Evolutionary conservation across 2,113 vertebrate species (phyloP), one percentile per base, ranked within the genome.

Genomic region (Motacilla alba): DNA sequence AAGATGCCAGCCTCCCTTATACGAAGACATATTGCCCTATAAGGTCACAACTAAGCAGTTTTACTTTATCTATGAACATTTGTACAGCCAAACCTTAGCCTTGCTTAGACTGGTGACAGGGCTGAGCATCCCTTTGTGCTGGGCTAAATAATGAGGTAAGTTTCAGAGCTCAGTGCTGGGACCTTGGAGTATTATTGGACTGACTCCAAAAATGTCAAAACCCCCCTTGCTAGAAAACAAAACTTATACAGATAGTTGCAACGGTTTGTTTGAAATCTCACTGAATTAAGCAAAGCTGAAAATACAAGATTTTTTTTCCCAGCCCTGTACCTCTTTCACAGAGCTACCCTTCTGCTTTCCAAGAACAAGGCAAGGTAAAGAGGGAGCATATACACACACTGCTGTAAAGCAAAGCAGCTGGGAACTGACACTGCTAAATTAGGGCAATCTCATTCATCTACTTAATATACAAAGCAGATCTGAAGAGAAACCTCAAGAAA

Each of bases 391-490:
- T 5, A 26, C 35, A 77, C 37, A 69, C 15, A 16, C 4, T n/a
- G 39, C 44, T 82, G n/a, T 75, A 82, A 92, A 94, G 79, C 75
- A 92, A 90, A 95, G 94, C 93, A 90, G 85, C 89, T 96, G 31
- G 47, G 27, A 97, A 96, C 49, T 79, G 43, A 84, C 67, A 88
- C 63, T 87, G 79, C 37, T 78, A 92, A 95, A 83, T 83, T 67
- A 91, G 55, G 43, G 68, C 46, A 8, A 52, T 74, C 81, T 89
- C 74, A 87, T 78, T 87, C 62, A 81, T 76, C 73, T 92, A 69
- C 78, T 85, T 78, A 94, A 96, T 79, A 35, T 19, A 80, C 9
- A 31, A 86, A 19, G 78, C 37, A 50, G 37, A 47, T 67, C 35
- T 41, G 53, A 90, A 87, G 76, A 55, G 58, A 96, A 96, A 93